Conservation (phyloP, 1,140 invertebrate species). For the Brachionus angularis region DNA sequence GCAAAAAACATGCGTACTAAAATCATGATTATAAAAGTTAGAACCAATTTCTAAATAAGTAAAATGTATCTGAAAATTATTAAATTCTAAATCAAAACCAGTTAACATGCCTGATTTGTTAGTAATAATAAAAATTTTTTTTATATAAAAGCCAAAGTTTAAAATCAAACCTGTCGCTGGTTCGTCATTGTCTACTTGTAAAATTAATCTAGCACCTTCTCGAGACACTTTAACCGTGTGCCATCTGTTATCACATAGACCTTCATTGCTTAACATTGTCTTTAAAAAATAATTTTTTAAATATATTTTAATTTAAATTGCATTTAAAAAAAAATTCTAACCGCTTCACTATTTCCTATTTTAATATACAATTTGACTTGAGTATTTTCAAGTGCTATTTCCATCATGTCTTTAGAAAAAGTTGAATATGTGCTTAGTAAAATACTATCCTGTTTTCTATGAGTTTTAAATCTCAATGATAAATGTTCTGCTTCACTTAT, state of each 20-base stretch:
- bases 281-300: not conserved
- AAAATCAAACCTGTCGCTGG: conserved; percentile 44
- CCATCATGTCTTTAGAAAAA: conserved; percentile 9
- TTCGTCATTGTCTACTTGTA: conserved; percentile 50
- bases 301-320: not conserved
- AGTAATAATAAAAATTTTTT: not conserved
- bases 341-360: conserved; percentile 20
- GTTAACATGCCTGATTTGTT: conserved; percentile 20
- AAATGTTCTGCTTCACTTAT: conserved; percentile 36
- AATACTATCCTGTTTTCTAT: not conserved
- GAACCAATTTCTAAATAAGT: no score
- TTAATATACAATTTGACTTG: conserved; percentile 6
- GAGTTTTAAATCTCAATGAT: conserved; percentile 36
- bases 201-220: conserved; percentile 49
- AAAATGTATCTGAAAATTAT: no score
- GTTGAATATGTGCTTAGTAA: conserved; percentile 28
- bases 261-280: not conserved
- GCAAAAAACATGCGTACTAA: no score
- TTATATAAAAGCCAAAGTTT: not conserved
- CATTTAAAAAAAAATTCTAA: not conserved
- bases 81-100: no score
- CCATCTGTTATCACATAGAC: conserved; percentile 50
- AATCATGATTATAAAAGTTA: no score
- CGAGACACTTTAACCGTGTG: conserved; percentile 52
- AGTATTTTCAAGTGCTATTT: conserved; percentile 21